Percentiles rank a stretch among this genome's conserved stretches.
These are phyloP conservation scores for Australoheros scitulus DNA, from an alignment of 2,113 vertebrate species.

Conservation along the genomic window DNA sequence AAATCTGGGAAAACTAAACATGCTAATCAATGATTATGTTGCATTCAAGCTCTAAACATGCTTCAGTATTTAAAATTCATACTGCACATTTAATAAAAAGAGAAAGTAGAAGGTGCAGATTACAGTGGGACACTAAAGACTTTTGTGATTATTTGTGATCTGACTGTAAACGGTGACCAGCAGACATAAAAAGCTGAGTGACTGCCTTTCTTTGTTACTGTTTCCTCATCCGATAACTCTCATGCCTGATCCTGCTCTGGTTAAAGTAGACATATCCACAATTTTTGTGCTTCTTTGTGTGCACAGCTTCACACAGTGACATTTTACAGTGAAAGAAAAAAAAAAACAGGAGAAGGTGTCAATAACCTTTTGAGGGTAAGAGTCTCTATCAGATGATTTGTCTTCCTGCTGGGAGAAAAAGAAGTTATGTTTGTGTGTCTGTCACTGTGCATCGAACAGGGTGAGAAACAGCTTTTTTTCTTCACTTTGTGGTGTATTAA, in stretches of 20 bases:
- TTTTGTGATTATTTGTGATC: not conserved
- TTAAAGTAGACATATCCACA: not conserved
- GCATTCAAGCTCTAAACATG: constrained; percentile 19
- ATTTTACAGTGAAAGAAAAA: constrained; percentile 25
- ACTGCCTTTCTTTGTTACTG: not conserved
- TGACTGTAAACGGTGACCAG: not conserved
- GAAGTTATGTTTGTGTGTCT: constrained; percentile 16
- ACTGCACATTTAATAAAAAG: not conserved
- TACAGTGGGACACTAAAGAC: not conserved
- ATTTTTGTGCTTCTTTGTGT: constrained; percentile 14
- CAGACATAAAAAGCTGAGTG: not conserved
- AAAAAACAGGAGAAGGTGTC: not conserved
- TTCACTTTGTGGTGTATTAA: not conserved
- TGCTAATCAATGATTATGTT: not conserved
- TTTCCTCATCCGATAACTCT: constrained; percentile 20
- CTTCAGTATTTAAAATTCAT: not conserved
- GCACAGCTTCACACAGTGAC: constrained; percentile 14
- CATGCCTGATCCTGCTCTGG: not conserved
- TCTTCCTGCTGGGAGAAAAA: constrained; percentile 73
- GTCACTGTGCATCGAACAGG: constrained; percentile 15
- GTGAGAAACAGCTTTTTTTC: not conserved
- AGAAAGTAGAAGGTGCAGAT: not conserved
- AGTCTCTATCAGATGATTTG: constrained; percentile 65
- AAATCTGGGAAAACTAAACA: not conserved
- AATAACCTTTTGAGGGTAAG: constrained; percentile 78